Evolutionary conservation across 2,888 invertebrate genomes (phyloP).

Genomic region (Catocala fraxini): DNA sequence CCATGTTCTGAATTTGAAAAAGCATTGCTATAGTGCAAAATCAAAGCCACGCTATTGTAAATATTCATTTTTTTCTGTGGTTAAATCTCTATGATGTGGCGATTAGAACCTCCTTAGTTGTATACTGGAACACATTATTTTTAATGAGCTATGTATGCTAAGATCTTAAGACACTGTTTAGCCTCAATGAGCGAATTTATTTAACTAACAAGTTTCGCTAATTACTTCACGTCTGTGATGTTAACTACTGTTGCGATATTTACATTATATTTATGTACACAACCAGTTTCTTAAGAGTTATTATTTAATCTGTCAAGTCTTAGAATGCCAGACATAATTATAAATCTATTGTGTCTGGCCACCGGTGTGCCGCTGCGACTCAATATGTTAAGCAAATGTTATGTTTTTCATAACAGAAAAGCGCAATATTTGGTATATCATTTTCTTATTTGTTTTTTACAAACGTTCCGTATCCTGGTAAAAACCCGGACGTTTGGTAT

Average conservation of each 20-base stretch:
- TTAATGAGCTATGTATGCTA: constrained; percentile 6
- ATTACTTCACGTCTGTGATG: background rate
- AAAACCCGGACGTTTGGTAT: no score
- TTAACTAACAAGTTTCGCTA: background rate
- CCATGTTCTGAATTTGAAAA: background rate
- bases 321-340: no score
- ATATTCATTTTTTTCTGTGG: background rate
- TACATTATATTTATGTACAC: background rate
- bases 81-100: background rate
- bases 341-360: no score
- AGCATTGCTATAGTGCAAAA: background rate
- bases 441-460: no score
- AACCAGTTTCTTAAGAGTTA: no score
- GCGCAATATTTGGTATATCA: no score
- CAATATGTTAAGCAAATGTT: no score
- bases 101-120: background rate
- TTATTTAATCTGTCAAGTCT: no score
- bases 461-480: no score
- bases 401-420: no score
- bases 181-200: constrained; percentile 12
- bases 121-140: constrained; percentile 13
- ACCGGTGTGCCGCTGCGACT: no score
- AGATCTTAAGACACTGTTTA: constrained; percentile 11
- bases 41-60: background rate
- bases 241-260: background rate